Base-by-base conservation (phyloP, 30 jellyfish, hydroid and myxozoan species). In the Aurelia aurita region DNA sequence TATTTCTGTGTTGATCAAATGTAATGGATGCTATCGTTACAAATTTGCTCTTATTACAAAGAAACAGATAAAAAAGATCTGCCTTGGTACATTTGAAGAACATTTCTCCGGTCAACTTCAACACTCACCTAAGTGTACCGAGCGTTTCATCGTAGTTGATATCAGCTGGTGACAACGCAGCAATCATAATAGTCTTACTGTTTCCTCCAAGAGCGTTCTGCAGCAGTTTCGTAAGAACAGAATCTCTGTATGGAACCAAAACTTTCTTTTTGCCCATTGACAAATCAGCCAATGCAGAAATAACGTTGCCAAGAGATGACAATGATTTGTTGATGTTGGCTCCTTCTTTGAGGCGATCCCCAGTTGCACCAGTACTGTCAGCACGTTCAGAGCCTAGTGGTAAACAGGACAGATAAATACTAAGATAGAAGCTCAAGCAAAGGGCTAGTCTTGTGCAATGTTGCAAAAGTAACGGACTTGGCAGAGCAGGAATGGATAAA, bases 291-390 rank as follows among this genome's bases (percentile, higher is more conserved):
- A 93, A 86, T 19, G 98, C 98, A 20, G 98, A 93, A 26, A 93
- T 93, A 79, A 93, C 98, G 74, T 93, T 93, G 20, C 98, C 98
- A n/a, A 93, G 95, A 1, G 98, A 87, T 62, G 98, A 93, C 61
- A 93, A 78, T 60, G 96, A 80, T 71, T 88, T 88, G 74, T 93
- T 93, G 90, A 93, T 93, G 87, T 93, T 93, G 23, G 98, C 98
- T 14, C 98, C 98, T 88, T 93, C 98, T 31, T 93, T 93, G 25
- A 93, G 88, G 69, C 98, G 98, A 88, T 93, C 98, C 8, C 98
- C 98, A n/a, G 98, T 93, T n/a, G 98, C 98, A 6, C 98, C 98
- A 10, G 98, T 93, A 49, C 97, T 88, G 66, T 84, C 98, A 57
- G 98, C 98, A 3, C 98, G 91, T 69, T 93, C 98, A 55, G 98